Evolutionary conservation across 2,113 vertebrate genomes (phyloP).

Genomic region (Nothocercus julius): DNA sequence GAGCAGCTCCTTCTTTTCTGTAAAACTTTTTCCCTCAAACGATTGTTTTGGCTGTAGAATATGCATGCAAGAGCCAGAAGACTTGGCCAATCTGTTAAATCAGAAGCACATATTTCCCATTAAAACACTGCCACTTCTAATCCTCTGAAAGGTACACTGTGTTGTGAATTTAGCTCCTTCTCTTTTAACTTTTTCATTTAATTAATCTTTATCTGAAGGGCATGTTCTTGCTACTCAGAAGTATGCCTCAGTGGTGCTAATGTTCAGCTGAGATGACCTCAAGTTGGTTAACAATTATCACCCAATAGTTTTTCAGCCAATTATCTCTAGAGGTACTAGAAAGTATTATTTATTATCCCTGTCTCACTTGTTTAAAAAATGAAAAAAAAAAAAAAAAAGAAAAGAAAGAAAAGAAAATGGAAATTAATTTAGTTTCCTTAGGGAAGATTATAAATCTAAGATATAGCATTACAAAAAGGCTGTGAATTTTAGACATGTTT

Average conservation of each 20-base stretch:
- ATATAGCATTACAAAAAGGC: conserved; percentile 24
- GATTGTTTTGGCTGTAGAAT: conserved; percentile 8
- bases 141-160: conserved; percentile 18
- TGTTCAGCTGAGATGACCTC: conserved; percentile 58
- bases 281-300: conserved; percentile 68
- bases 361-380: not conserved
- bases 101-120: conserved; percentile 3
- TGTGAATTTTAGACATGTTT: conserved; percentile 4
- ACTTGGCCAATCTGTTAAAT: conserved; percentile 33
- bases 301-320: conserved; percentile 49
- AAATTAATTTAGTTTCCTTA: conserved; percentile 72
- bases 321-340: conserved; percentile 62
- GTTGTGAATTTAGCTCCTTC: conserved; percentile 56
- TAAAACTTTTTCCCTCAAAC: conserved; percentile 38
- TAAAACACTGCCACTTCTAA: conserved; percentile 31
- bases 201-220: conserved; percentile 72
- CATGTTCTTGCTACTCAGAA: conserved; percentile 57
- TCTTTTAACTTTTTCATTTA: conserved; percentile 68
- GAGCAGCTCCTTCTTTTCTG: not conserved
- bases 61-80: not conserved
- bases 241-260: conserved; percentile 62
- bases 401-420: conserved; percentile 17
- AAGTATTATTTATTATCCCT: conserved; percentile 61
- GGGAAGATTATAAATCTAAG: conserved; percentile 50
- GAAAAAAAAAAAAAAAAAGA: not conserved